Conservation (phyloP, 2,113 vertebrate genomes). For the Hepsetus odoe region DNA sequence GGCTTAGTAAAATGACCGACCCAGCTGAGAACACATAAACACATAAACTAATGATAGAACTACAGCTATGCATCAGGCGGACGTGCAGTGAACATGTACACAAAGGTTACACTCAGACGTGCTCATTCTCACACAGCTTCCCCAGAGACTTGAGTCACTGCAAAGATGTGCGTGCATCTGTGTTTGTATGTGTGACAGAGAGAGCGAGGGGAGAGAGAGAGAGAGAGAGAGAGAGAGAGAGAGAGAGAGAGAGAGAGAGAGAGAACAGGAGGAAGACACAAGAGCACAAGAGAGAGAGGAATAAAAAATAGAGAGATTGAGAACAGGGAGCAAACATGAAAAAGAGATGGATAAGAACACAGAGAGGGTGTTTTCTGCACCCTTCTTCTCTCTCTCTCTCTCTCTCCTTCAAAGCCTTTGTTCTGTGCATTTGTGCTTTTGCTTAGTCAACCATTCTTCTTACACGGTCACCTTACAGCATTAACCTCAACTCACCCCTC, state of each 20-base stretch:
- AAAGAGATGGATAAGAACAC: no score
- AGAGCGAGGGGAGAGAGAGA: not conserved
- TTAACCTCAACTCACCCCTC: not conserved
- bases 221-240: constrained; percentile 3
- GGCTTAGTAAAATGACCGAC: not conserved
- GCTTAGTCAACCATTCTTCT: not conserved
- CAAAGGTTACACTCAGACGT: constrained; percentile 41
- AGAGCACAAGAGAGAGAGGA: not conserved
- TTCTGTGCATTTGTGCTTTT: not conserved
- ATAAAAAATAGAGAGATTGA: constrained; percentile 2
- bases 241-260: not conserved
- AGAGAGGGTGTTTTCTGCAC: constrained; percentile 11
- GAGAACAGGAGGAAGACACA: not conserved
- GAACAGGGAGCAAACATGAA: not conserved
- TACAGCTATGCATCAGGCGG: not conserved
- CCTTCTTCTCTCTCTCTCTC: no score
- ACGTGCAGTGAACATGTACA: constrained; percentile 10
- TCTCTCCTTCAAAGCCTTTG: not conserved
- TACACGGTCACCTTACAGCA: constrained; percentile 1
- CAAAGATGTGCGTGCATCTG: constrained; percentile 25
- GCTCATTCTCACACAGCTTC: constrained; percentile 32
- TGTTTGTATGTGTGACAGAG: not conserved
- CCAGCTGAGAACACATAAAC: not conserved
- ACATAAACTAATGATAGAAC: constrained; percentile 29
- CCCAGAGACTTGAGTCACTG: constrained; percentile 29